Percentiles rank a stretch among this genome's conserved stretches.
phyloP scores from a whole-genome alignment of 2,888 invertebrate genomes.

The Colostygia pectinataria region DNA sequence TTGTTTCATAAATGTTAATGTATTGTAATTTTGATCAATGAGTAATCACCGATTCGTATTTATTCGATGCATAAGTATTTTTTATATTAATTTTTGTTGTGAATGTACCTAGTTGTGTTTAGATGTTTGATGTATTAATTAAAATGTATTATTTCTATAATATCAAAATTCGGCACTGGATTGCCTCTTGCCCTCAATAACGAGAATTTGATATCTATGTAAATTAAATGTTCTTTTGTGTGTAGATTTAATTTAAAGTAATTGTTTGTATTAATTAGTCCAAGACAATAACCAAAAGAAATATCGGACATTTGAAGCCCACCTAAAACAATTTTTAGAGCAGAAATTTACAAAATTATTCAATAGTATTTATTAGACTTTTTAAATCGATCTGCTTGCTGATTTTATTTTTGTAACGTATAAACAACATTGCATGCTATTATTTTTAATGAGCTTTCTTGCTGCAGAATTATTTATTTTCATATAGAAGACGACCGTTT shows the following conservation, averaged over 20 bases:
- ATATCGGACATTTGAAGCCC: constrained; percentile 60
- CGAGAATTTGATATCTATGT: constrained; percentile 33
- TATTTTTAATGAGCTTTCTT: neutral
- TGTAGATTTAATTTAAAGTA: constrained; percentile 50
- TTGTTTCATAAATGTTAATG: constrained; percentile 69
- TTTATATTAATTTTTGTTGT: constrained; percentile 65
- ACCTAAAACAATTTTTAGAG: constrained; percentile 43
- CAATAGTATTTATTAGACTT: constrained; percentile 2
- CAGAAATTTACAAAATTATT: constrained; percentile 1
- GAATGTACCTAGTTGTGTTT: constrained; percentile 61
- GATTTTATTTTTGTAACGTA: constrained; percentile 6
- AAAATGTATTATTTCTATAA: constrained; percentile 41
- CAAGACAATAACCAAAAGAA: constrained; percentile 48
- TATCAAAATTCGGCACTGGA: constrained; percentile 56
- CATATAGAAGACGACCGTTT: no score
- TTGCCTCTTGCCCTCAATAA: constrained; percentile 53
- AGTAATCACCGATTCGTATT: constrained; percentile 65
- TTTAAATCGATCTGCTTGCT: constrained; percentile 10
- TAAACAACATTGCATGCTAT: constrained; percentile 11
- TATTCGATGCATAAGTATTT: constrained; percentile 78
- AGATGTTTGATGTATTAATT: constrained; percentile 59
- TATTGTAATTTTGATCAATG: constrained; percentile 66
- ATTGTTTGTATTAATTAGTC: constrained; percentile 53
- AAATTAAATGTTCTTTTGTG: constrained; percentile 40
- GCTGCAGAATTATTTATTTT: constrained; percentile 14